These are phyloP conservation scores for Hartigia nigra DNA, from an alignment of 2,888 invertebrate species.

Conservation along the genomic window DNA sequence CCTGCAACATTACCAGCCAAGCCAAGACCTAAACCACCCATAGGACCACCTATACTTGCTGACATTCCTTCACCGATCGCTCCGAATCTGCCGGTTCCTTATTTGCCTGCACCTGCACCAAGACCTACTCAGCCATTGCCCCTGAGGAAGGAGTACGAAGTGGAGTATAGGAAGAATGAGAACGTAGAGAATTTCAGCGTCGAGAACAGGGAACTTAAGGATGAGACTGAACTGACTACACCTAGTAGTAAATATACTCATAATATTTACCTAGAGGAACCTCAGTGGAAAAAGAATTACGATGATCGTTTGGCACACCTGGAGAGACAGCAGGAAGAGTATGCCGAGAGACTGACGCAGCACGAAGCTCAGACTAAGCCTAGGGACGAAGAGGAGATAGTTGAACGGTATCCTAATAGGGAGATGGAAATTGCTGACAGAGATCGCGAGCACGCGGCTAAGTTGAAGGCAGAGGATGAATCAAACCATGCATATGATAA, in stretches of 20 bases:
- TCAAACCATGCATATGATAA: neutral
- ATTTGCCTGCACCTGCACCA: slow-evolving; percentile 28
- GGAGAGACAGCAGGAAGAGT: slow-evolving; percentile 42
- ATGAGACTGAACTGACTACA: slow-evolving; percentile 38
- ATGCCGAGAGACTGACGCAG: slow-evolving; percentile 36
- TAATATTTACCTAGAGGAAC: slow-evolving; percentile 35
- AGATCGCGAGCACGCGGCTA: slow-evolving; percentile 5
- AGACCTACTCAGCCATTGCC: slow-evolving; percentile 5
- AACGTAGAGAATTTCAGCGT: slow-evolving; percentile 42
- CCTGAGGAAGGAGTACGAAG: slow-evolving; percentile 20
- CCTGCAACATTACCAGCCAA: slow-evolving; percentile 12
- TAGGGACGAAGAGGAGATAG: slow-evolving; percentile 20
- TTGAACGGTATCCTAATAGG: slow-evolving; percentile 19
- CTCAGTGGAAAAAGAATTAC: slow-evolving; percentile 45
- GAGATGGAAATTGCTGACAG: slow-evolving; percentile 27
- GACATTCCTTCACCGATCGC: slow-evolving; percentile 57
- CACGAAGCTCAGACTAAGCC: slow-evolving; percentile 31
- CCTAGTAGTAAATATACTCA: slow-evolving; percentile 21
- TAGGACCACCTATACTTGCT: slow-evolving; percentile 44
- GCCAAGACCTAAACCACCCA: slow-evolving; percentile 13
- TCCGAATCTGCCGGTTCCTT: slow-evolving; percentile 44
- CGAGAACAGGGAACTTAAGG: slow-evolving; percentile 42
- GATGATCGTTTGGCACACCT: slow-evolving; percentile 37
- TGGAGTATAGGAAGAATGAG: slow-evolving; percentile 39
- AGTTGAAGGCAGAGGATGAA: slow-evolving; percentile 5